Conservation (phyloP, 2,797 vertebrate genomes). For the Trematomus bernacchii region DNA sequence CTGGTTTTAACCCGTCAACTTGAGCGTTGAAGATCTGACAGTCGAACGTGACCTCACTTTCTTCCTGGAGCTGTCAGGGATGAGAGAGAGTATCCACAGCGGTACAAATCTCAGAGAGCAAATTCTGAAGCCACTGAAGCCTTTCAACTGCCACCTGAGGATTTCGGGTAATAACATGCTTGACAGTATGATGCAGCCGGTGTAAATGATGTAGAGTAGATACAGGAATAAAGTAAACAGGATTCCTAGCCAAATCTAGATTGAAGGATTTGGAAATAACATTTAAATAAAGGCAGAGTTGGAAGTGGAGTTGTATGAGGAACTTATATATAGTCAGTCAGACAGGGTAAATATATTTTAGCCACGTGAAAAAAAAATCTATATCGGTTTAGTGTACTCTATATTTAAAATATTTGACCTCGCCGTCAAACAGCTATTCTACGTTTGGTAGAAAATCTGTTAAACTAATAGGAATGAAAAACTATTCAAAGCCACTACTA, state of each 20-base stretch:
- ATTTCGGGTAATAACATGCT: constrained; percentile 75
- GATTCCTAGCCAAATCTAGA: background rate
- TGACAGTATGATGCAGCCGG: constrained; percentile 87
- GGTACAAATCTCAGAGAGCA: constrained; percentile 17
- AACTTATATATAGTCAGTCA: too few relatives aligned
- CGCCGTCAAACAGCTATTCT: too few relatives aligned
- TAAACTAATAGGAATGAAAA: background rate
- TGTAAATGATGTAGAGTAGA: constrained; percentile 17
- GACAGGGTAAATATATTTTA: too few relatives aligned
- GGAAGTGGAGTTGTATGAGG: too few relatives aligned
- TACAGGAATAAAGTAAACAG: background rate
- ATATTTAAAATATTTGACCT: too few relatives aligned
- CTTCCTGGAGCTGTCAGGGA: constrained; percentile 3
- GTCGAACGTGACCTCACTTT: constrained; percentile 27
- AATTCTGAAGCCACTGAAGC: constrained; percentile 60
- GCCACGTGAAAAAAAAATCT: too few relatives aligned
- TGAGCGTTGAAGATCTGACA: constrained; percentile 29
- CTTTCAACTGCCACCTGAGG: constrained; percentile 46
- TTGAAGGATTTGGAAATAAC: background rate
- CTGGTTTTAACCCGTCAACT: constrained; percentile 27
- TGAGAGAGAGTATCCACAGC: background rate
- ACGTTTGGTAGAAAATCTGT: too few relatives aligned
- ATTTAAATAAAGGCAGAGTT: too few relatives aligned
- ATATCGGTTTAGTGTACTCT: too few relatives aligned
- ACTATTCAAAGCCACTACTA: background rate